Evolutionary conservation across 2,113 vertebrate species (phyloP).

Genomic region (Myocastor coypus): DNA sequence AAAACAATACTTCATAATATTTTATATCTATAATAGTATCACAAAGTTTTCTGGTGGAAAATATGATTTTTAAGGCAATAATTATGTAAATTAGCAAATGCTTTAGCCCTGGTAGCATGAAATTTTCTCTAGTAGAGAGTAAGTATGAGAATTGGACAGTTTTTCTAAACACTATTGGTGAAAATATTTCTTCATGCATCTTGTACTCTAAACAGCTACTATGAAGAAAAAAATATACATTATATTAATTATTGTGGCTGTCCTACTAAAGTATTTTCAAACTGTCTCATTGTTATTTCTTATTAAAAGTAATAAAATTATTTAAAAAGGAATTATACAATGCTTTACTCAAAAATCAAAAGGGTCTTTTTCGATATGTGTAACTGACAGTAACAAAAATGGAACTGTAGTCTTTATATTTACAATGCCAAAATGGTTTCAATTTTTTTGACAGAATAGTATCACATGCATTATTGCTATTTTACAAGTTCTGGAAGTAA

Average conservation of each 20-base stretch:
- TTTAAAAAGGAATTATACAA: background rate
- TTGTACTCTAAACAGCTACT: too few species aligned
- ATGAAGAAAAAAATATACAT: too few species aligned
- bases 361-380: background rate
- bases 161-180: too few species aligned
- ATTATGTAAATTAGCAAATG: background rate
- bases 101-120: background rate
- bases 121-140: background rate
- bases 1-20: background rate
- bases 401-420: background rate
- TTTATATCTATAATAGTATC: too few species aligned
- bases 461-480: background rate
- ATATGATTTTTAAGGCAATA: slow-evolving; percentile 1
- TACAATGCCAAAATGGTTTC: background rate
- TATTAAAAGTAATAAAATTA: too few species aligned
- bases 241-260: too few species aligned
- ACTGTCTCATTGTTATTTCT: too few species aligned
- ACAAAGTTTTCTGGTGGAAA: background rate
- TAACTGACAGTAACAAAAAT: background rate
- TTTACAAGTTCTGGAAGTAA: background rate
- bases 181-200: too few species aligned
- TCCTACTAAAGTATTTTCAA: too few species aligned
- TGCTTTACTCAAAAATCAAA: background rate
- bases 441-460: background rate
- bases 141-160: background rate